Evolutionary conservation across 2,113 vertebrate species (phyloP), one percentile per base, ranked within the genome.

Genomic region (Uropsilus gracilis): DNA sequence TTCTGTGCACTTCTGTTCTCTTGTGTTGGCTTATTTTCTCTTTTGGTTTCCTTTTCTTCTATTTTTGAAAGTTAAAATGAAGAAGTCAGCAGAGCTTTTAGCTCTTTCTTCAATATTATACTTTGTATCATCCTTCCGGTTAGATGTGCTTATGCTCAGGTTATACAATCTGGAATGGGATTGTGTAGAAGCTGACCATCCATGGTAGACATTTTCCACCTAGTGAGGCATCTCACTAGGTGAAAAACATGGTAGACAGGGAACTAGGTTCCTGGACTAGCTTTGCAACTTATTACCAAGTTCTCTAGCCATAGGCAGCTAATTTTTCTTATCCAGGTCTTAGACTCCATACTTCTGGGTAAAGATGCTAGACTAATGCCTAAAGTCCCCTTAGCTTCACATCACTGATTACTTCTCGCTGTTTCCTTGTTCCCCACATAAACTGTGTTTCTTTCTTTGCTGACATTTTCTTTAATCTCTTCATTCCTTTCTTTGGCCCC

Each of bases 1-100:
- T 20, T 50, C 18, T 24, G 6, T 78, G 48, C 69, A 42, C 6
- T 30, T 71, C 13, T 53, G 10, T 86, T 44, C 46, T 61, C 57
- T 44, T 86, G 37, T 18, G 1, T 53, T 63, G 16, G 24, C 71
- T 91, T 34, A 46, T 92, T 61, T 89, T 85, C 46, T 78, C 87
- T 80, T 61, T 85, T 63, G n/a, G 24, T 83, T 86, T 96, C 69
- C 16, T 68, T 78, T 59, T n/a, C 32, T 63, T 82, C 32, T 57
- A 1, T 39, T 34, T 14, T 46, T 66, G 12, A 46, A 44, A 63
- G 16, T 75, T 80, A 57, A 72, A 66, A 39, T 39, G 66, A 95
- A 80, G 11, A 80, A 69, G 50, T 42, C 42, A 44, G 37, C 50
- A 87, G 44, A 72, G 22, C n/a, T 86, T 37, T 22, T 44, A n/a